phyloP scores from a whole-genome alignment of 1,140 invertebrate species.

The Drosophila serrata region DNA sequence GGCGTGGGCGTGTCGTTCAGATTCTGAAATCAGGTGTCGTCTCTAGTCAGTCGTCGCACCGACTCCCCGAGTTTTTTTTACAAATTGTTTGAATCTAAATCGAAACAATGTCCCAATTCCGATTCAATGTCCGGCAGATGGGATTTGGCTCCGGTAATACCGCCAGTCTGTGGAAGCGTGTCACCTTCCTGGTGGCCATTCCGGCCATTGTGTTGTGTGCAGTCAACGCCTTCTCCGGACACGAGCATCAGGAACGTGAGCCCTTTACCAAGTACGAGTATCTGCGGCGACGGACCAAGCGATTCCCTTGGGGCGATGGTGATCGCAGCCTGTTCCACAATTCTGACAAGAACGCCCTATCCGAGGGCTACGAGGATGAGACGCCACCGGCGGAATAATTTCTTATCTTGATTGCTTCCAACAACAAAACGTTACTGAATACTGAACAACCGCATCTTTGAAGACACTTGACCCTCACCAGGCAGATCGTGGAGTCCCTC shows the following conservation, averaged over 20 bases:
- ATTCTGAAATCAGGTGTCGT: not conserved
- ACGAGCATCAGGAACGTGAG: constrained; percentile 85
- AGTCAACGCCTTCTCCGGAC: constrained; percentile 89
- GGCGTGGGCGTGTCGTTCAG: constrained; percentile 9
- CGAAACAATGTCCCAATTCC: constrained; percentile 20
- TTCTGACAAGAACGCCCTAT: constrained; percentile 90
- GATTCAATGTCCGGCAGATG: constrained; percentile 16
- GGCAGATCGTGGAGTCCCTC: not conserved
- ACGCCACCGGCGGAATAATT: not conserved
- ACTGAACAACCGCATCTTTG: not conserved
- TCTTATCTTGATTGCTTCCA: not conserved
- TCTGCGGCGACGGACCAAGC: constrained; percentile 89
- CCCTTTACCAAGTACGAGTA: constrained; percentile 90
- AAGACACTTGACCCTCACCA: not conserved
- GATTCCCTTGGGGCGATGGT: constrained; percentile 96
- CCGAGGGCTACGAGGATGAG: constrained; percentile 90
- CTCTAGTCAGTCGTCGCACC: not conserved
- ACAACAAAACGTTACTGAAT: not conserved
- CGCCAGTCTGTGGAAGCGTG: constrained; percentile 87
- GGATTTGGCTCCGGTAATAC: constrained; percentile 11
- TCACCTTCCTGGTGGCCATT: constrained; percentile 89
- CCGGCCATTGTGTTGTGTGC: constrained; percentile 89
- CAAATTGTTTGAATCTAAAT: constrained; percentile 5
- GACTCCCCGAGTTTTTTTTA: not conserved
- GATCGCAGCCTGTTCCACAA: constrained; percentile 92